These are phyloP conservation scores for Actinostola sp. DNA, from an alignment of 92 coral and sea anemone genomes.

Conservation along the genomic window DNA sequence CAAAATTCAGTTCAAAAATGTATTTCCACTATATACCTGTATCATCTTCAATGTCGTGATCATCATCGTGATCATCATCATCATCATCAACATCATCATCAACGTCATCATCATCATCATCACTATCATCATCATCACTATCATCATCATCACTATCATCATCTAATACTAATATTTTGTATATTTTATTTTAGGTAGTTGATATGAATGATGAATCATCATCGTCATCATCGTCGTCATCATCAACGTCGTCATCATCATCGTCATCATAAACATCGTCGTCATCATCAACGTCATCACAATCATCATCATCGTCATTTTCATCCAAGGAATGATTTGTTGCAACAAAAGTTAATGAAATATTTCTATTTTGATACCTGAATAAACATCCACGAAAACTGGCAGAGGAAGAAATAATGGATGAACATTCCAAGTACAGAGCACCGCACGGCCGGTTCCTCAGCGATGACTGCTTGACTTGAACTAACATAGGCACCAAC, in stretches of 20 bases:
- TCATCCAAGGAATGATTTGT: no score
- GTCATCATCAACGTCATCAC: no score
- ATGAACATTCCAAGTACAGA: constrained; percentile 87
- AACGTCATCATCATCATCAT: background rate
- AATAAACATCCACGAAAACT: constrained; percentile 96
- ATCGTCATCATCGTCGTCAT: no score
- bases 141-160: background rate
- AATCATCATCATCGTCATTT: no score
- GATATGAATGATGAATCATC: constrained; percentile 77
- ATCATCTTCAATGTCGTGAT: no score
- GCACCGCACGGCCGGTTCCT: constrained; percentile 75
- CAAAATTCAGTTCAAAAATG: background rate
- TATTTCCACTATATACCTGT: no score
- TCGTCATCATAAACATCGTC: no score
- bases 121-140: background rate
- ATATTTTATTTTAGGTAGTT: constrained; percentile 39
- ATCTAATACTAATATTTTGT: background rate
- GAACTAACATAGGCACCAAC: constrained; percentile 87
- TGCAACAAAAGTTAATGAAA: no score
- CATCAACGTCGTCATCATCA: no score
- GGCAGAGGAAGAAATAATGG: constrained; percentile 96
- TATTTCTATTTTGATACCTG: no score
- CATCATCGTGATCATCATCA: no score
- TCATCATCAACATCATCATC: no score
- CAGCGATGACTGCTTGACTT: constrained; percentile 62